Conservation (phyloP, 2,888 invertebrate species). For the Polydesmus complanatus region DNA sequence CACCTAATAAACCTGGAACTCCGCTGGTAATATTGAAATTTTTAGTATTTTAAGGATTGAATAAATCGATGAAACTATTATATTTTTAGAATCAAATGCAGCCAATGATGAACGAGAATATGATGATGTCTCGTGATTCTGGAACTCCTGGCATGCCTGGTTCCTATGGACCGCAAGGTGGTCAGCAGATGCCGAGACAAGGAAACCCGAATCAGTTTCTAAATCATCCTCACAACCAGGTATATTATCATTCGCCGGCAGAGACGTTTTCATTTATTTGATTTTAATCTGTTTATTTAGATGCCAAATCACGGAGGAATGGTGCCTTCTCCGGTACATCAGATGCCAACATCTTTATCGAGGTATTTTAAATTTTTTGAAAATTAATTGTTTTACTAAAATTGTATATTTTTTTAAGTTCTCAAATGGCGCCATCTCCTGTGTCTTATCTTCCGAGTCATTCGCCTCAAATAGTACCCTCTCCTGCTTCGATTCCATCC, state of each 20-base stretch:
- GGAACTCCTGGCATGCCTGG: neutral
- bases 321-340: slow-evolving; percentile 16
- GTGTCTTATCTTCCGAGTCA: slow-evolving; percentile 21
- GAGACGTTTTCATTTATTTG: slow-evolving; percentile 15
- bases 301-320: slow-evolving; percentile 12
- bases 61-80: neutral
- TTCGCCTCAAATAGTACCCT: slow-evolving; percentile 22
- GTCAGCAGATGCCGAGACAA: slow-evolving; percentile 35
- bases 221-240: slow-evolving; percentile 43
- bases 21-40: neutral
- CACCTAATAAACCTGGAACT: slow-evolving; percentile 10
- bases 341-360: slow-evolving; percentile 1
- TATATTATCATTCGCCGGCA: too few relatives aligned
- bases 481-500: slow-evolving; percentile 18
- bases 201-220: slow-evolving; percentile 61
- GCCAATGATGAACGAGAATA: neutral
- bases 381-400: too few relatives aligned
- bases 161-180: neutral
- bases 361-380: neutral
- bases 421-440: slow-evolving; percentile 17
- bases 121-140: slow-evolving; percentile 8
- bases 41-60: neutral
- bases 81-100: neutral
- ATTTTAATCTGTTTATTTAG: neutral
- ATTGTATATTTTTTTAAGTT: too few relatives aligned